Evolutionary conservation across 2,113 vertebrate species (phyloP).

Genomic region (Eptesicus fuscus): DNA sequence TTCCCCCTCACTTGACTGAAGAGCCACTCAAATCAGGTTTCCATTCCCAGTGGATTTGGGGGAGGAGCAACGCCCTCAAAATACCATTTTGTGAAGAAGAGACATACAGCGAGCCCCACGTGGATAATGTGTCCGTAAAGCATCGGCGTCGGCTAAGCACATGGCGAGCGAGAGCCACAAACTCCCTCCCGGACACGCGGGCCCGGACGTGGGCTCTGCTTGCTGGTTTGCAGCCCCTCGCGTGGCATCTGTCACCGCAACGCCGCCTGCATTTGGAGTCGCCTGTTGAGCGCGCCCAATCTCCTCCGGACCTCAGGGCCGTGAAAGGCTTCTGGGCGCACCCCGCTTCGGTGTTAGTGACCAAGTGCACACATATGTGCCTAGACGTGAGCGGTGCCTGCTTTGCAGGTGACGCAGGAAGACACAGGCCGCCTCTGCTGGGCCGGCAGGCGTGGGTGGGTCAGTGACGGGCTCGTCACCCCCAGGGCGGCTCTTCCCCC

Average conservation of each 20-base stretch:
- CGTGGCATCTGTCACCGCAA: neutral
- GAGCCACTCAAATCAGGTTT: conserved; percentile 66
- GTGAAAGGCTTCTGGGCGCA: neutral
- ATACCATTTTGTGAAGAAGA: conserved; percentile 64
- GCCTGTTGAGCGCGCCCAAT: neutral
- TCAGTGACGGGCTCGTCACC: too few relatives aligned
- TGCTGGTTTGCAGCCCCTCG: neutral
- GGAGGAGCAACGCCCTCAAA: conserved; percentile 62
- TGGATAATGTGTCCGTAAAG: neutral
- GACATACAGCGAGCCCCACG: neutral
- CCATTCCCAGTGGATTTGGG: conserved; percentile 67
- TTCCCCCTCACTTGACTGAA: conserved; percentile 63
- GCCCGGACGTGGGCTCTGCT: neutral
- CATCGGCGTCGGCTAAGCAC: neutral
- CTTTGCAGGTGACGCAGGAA: neutral
- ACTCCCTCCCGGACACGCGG: neutral
- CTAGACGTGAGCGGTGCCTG: neutral
- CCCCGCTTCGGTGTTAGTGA: neutral
- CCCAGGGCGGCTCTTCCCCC: too few relatives aligned
- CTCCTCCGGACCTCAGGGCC: neutral
- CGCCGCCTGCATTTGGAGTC: neutral
- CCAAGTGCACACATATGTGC: neutral
- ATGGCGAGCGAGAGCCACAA: neutral
- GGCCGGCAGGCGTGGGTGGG: neutral
- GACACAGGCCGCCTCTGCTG: neutral